Percentiles rank a stretch among this genome's conserved stretches.
Evolutionary conservation across 1,140 invertebrate genomes (phyloP).

Genomic region (Chrysopa pallens): DNA sequence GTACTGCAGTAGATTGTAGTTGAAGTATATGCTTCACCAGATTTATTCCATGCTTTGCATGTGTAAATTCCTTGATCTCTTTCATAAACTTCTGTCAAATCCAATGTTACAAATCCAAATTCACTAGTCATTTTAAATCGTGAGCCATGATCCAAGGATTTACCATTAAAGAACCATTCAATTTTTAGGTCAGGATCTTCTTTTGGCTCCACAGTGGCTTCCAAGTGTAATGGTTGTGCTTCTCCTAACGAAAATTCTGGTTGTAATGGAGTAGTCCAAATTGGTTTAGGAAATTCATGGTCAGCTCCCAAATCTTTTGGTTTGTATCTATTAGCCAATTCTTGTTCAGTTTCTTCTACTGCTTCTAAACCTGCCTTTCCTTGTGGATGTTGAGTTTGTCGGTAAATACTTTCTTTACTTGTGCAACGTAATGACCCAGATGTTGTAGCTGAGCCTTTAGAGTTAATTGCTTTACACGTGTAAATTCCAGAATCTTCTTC

Average conservation of each 20-base stretch:
- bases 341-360: slow-evolving; percentile 68
- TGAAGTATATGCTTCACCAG: slow-evolving; percentile 80
- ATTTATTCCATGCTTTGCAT: slow-evolving; percentile 69
- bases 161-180: slow-evolving; percentile 89
- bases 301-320: slow-evolving; percentile 46
- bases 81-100: slow-evolving; percentile 74
- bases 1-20: slow-evolving; percentile 68
- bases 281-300: slow-evolving; percentile 63
- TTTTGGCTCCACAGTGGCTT: slow-evolving; percentile 87
- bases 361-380: slow-evolving; percentile 68
- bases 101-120: slow-evolving; percentile 83
- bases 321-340: slow-evolving; percentile 46
- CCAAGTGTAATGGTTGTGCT: slow-evolving; percentile 76
- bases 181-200: slow-evolving; percentile 90
- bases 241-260: slow-evolving; percentile 74
- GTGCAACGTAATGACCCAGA: slow-evolving; percentile 71
- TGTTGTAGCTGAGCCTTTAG: slow-evolving; percentile 71
- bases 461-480: slow-evolving; percentile 82
- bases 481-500: slow-evolving; percentile 82
- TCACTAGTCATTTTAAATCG: slow-evolving; percentile 77
- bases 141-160: slow-evolving; percentile 64
- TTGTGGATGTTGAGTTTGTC: slow-evolving; percentile 82
- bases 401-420: slow-evolving; percentile 56
- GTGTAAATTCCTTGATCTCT: slow-evolving; percentile 91
- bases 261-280: slow-evolving; percentile 68